These are phyloP conservation scores for Numida meleagris DNA, from an alignment of 2,113 vertebrate species.

Conservation along the genomic window DNA sequence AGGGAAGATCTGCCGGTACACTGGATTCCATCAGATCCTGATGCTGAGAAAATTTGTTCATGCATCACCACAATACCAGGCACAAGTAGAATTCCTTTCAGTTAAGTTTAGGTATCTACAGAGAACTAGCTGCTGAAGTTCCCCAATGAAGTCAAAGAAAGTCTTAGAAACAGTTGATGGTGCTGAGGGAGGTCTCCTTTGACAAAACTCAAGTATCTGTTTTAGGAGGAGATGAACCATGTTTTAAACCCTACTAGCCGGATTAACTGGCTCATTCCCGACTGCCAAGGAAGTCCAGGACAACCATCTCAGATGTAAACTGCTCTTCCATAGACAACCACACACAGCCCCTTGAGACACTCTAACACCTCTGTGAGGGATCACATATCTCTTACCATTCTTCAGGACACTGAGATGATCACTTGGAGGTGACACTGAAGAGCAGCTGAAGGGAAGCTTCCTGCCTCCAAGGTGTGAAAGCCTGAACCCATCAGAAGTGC, in stretches of 20 bases:
- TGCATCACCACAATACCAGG: not conserved
- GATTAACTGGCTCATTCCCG: not conserved
- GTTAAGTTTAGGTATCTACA: not conserved
- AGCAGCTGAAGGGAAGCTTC: not conserved
- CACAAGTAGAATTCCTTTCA: not conserved
- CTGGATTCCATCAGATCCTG: not conserved
- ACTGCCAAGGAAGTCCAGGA: not conserved
- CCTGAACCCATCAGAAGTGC: not conserved
- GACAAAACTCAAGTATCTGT: not conserved
- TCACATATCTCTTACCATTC: slow-evolving; percentile 23
- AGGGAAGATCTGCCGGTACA: not conserved
- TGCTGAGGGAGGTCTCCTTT: not conserved
- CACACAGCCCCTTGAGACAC: not conserved
- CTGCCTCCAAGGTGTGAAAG: not conserved
- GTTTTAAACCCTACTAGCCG: not conserved
- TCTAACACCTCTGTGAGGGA: not conserved
- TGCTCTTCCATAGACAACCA: not conserved
- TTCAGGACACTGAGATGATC: not conserved
- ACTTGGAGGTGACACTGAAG: not conserved
- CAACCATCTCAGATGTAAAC: not conserved
- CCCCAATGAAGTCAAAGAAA: not conserved
- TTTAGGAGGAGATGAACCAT: not conserved
- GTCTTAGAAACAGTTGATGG: not conserved
- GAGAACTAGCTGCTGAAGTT: not conserved
- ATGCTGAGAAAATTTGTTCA: not conserved